Evolutionary conservation across 2,797 vertebrate genomes (phyloP), one percentile per base, ranked within the genome.

Genomic region (Lepus townsendii): DNA sequence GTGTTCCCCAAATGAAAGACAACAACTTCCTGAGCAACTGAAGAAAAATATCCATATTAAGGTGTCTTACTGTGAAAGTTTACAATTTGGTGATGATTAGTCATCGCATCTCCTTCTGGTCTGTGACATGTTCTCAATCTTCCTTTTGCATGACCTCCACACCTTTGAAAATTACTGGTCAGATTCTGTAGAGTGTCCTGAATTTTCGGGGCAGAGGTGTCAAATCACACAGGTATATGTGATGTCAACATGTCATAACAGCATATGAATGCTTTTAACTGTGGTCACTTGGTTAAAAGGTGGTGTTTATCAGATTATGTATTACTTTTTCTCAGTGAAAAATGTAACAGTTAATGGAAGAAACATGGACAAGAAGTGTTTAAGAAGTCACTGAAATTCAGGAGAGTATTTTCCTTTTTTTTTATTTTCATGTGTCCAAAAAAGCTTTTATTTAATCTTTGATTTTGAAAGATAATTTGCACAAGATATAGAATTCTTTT

Each of bases 131-230:
- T 42, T 42, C 42, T 42, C 42, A 42, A 32, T n/a, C 12, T 63
- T 79, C 72, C n/a, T 54, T 60, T 93, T 76, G 50, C 19, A 52
- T 75, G 35, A 80, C 50, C 38, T 66, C 87, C 76, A 88, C 35
- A 66, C 35, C 88, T 72, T 73, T 65, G 14, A 54, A 57, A 26
- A 85, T 16, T 38, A 38, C 52, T 85, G 68, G 19, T 68, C 52
- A 72, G 32, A 54, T 35, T 54, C 75, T 73, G 68, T 54, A 63
- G 22, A 60, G 68, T 2, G 12, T 66, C 5, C 47, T 69, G 20
- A 71, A 30, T 82, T 47, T 32, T 16, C 7, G n/a, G 76, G 6
- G 26, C 73, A 91, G 17, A 76, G 38, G 60, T 50, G 22, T 88
- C 27, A 42, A 32, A 60, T 88, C 4, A 75, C 42, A 42, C 42